phyloP scores from a whole-genome alignment of 2,888 invertebrate genomes.

The Drosophila tripunctata region DNA sequence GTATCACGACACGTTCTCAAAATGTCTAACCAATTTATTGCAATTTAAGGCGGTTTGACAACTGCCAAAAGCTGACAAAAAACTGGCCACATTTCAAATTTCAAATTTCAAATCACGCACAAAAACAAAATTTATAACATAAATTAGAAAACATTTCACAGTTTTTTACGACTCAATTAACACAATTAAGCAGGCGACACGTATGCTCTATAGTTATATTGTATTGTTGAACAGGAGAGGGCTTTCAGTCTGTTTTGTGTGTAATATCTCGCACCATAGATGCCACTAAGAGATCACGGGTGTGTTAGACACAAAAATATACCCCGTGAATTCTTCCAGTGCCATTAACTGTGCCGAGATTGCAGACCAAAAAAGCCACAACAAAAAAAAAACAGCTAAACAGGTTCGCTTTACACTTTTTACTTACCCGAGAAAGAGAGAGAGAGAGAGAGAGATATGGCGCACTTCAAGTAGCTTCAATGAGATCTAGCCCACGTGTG shows the following conservation, averaged over 20 bases:
- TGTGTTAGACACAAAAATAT: constrained; percentile 79
- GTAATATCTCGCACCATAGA: constrained; percentile 84
- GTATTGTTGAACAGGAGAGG: no score
- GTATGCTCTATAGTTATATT: background rate
- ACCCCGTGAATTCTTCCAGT: constrained; percentile 89
- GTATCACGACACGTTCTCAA: constrained; percentile 22
- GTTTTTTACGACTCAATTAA: constrained; percentile 52
- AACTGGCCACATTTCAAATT: constrained; percentile 24
- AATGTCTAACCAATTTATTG: constrained; percentile 51
- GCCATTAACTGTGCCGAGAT: constrained; percentile 86
- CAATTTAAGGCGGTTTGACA: constrained; percentile 60
- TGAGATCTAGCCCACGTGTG: constrained; percentile 25
- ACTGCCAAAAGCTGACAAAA: constrained; percentile 38
- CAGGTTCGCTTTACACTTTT: constrained; percentile 9
- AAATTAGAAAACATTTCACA: constrained; percentile 28
- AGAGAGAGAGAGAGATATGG: background rate
- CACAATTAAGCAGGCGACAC: constrained; percentile 47
- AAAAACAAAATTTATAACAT: background rate
- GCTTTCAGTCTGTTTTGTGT: constrained; percentile 25
- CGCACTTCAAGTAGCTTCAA: constrained; percentile 6
- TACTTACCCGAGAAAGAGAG: background rate
- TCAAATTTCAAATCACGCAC: constrained; percentile 49
- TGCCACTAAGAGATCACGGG: constrained; percentile 86
- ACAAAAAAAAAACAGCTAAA: constrained; percentile 5
- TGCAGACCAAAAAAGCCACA: constrained; percentile 31